Evolutionary conservation across 2,113 vertebrate genomes (phyloP), one percentile per base, ranked within the genome.

Genomic region (Limanda limanda): DNA sequence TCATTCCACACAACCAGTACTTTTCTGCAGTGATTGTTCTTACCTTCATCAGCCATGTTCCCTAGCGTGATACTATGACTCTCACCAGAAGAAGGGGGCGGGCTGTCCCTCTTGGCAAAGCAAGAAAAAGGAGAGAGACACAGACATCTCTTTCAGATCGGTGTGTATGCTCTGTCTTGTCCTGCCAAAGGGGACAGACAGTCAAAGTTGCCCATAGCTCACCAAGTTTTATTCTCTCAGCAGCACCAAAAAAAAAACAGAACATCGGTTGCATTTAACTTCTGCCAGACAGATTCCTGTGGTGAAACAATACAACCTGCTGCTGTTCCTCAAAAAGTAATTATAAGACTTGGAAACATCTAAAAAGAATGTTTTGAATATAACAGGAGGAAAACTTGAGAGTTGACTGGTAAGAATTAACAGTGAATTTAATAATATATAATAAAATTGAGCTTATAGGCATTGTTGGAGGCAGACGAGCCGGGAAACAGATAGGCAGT

Each of bases 221-320:
- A 74, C 45, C 4, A 74, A 70, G 78, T 80, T 87, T 89, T 71
- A 85, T 60, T 85, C 62, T 74, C 77, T 74, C 55, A 47, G 56
- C 75, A 63, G 52, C 31, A 67, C 10, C 45, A 70, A 64, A 51
- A 57, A 25, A 27, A 27, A 66, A 78, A 54, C 21, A 47, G 12
- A 60, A 65, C 67, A 75, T 12, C 1, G 37, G 74, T 42, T 59
- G 55, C 52, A 42, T 69, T 70, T 21, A 59, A 4, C 76, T 13
- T 52, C 51, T 13, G 62, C 52, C 69, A 60, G 55, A 64, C 25
- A 13, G 23, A 59, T 18, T 71, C 79, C 65, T 63, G 60, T 35
- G 68, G 9, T 63, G 5, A 59, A 47, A 51, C 68, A 71, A 51
- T 0, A 35, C n/a, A 54, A 54, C 18, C 31, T 37, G 66, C 1